Percentiles rank a stretch among this genome's conserved stretches.
These are phyloP conservation scores for Leptocoma aspasia DNA, from an alignment of 2,113 vertebrate genomes.

Conservation along the genomic window DNA sequence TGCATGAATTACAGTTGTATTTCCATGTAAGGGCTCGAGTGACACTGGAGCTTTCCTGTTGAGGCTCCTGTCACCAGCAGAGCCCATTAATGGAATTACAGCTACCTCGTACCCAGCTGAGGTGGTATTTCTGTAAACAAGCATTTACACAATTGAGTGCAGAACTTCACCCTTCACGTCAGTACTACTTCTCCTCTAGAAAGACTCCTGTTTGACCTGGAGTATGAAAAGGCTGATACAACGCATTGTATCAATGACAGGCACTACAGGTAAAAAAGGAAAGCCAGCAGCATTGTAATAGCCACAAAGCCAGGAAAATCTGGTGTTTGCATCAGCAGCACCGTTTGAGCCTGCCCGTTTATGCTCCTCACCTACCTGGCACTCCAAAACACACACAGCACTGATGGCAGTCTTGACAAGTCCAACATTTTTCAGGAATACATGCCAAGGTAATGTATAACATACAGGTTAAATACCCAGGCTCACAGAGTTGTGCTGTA, in stretches of 20 bases:
- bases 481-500: not conserved
- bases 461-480: not conserved
- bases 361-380: not conserved
- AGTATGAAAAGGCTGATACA: conserved; percentile 4
- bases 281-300: not conserved
- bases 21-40: not conserved
- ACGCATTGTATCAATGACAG: not conserved
- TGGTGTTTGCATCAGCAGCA: not conserved
- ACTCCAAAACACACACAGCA: not conserved
- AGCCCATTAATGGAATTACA: conserved; percentile 31
- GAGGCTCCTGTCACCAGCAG: conserved; percentile 16
- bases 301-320: not conserved
- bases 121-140: not conserved
- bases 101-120: not conserved
- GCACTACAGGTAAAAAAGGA: not conserved
- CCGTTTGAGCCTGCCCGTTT: not conserved
- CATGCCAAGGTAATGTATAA: not conserved
- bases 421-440: not conserved
- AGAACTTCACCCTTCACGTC: not conserved
- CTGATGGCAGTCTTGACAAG: not conserved
- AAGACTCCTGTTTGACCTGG: not conserved
- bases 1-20: not conserved
- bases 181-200: conserved; percentile 2
- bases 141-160: not conserved
- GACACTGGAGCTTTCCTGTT: conserved; percentile 19